Base-by-base conservation (phyloP, 1,140 invertebrate species). In the Microplitis demolitor region DNA sequence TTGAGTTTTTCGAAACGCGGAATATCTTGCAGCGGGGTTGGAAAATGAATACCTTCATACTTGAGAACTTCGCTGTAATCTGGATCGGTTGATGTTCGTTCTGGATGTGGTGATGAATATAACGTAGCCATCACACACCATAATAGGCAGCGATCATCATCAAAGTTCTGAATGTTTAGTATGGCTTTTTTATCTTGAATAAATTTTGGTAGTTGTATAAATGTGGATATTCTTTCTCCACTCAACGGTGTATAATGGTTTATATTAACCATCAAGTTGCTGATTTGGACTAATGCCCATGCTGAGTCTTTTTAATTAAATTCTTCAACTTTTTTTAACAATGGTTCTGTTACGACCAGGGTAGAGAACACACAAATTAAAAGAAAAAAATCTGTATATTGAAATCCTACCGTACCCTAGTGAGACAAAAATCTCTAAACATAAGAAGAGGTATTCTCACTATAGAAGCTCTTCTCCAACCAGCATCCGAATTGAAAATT, bases 1-100 rank as follows among this genome's bases (percentile, higher is more conserved):
- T 87, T 87, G 67, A 80, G 67, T 67, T 77, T 74, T 78, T 86
- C 83, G 70, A 87, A 78, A 78, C 80, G 82, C 62, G 45, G 16
- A 60, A 87, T 80, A 78, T 85, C 80, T 50, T 66, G 73, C 68
- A 87, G 73, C 76, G 80, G 78, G 6, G 85, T 77, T 6, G 83
- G 84, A 74, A 87, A 87, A 24, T 76, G 63, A n/a, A 87, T 66
- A 66, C 76, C 77, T 56, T 75, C 62, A 77, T 84, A 85, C 35
- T 86, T 84, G 45, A 87, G 62, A 74, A 82, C 77, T 66, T 77
- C 66, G 37, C 50, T 66, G 73, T 79, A 78, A 60, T 74, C 71
- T 24, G 70, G 79, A 75, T 87, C 86, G 45, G 80, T 80, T 53
- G 61, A 70, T 53, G 77, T 75, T 37, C 77, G 63, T 50, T 78